Evolutionary conservation across 2,113 vertebrate species (phyloP).

Genomic region (Urocitellus parryii): DNA sequence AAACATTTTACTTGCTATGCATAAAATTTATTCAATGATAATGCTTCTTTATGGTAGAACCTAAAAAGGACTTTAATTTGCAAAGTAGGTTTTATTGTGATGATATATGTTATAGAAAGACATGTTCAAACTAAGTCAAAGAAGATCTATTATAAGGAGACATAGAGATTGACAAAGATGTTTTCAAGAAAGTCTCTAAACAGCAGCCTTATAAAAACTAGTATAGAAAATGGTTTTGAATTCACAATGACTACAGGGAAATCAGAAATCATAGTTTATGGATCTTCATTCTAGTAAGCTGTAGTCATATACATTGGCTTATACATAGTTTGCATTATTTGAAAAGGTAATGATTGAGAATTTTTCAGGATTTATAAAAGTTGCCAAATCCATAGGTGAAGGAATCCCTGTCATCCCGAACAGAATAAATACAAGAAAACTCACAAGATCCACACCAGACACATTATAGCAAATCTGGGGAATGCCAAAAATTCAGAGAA

Average conservation of each 20-base stretch:
- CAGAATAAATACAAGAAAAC: neutral
- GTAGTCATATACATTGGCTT: neutral
- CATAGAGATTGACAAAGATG: neutral
- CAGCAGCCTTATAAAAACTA: neutral
- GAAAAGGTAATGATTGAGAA: neutral
- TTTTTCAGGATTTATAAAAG: neutral
- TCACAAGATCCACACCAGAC: neutral
- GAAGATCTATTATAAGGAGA: neutral
- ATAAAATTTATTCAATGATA: neutral
- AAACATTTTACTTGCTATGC: neutral
- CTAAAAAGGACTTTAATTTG: neutral
- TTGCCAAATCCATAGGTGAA: neutral
- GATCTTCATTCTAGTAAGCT: neutral
- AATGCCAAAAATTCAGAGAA: neutral
- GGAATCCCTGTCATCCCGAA: neutral
- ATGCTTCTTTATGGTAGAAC: neutral
- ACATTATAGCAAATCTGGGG: neutral
- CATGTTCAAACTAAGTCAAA: neutral
- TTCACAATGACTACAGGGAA: neutral
- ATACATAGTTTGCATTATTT: neutral
- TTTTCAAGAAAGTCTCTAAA: neutral
- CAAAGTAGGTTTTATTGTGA: neutral
- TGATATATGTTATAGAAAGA: neutral
- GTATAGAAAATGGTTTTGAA: neutral
- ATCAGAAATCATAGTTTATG: neutral